Conservation (phyloP, 1,140 invertebrate genomes). For the Macrostomum lignano region DNA sequence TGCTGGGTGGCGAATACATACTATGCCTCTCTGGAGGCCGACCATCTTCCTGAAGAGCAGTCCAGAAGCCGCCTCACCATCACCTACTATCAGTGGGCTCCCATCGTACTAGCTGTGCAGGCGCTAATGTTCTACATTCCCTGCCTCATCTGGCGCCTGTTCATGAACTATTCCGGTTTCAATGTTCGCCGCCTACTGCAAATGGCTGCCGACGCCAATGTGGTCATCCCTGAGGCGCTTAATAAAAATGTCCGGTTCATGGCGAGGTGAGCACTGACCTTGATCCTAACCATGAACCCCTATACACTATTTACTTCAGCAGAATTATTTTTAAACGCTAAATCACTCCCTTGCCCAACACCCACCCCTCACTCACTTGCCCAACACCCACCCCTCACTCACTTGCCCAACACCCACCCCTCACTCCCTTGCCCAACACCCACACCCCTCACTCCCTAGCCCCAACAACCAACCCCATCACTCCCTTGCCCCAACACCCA, state of each 20-base stretch:
- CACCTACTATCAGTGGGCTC: conserved; percentile 29
- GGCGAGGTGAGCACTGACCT: conserved; percentile 3
- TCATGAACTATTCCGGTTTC: conserved; percentile 11
- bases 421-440: too few species aligned
- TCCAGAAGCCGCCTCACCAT: conserved; percentile 12
- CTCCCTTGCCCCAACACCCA: too few species aligned
- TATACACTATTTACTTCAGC: too few species aligned
- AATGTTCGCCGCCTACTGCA: conserved; percentile 11
- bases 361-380: too few species aligned
- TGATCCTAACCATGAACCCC: too few species aligned
- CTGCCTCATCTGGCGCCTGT: conserved; percentile 24
- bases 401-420: too few species aligned
- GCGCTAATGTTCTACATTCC: conserved; percentile 27
- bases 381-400: too few species aligned
- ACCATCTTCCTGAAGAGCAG: conserved; percentile 14
- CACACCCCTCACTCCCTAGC: too few species aligned
- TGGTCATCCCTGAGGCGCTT: conserved; percentile 10
- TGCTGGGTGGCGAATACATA: conserved; percentile 29
- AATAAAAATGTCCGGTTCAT: conserved; percentile 7
- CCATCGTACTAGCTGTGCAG: conserved; percentile 26
- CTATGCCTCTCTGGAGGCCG: conserved; percentile 19
- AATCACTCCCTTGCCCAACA: too few species aligned
- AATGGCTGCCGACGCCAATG: conserved; percentile 8
- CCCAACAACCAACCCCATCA: too few species aligned
- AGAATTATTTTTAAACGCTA: too few species aligned